These are phyloP conservation scores for Neodiprion virginianus DNA, from an alignment of 1,140 invertebrate genomes.

Conservation along the genomic window DNA sequence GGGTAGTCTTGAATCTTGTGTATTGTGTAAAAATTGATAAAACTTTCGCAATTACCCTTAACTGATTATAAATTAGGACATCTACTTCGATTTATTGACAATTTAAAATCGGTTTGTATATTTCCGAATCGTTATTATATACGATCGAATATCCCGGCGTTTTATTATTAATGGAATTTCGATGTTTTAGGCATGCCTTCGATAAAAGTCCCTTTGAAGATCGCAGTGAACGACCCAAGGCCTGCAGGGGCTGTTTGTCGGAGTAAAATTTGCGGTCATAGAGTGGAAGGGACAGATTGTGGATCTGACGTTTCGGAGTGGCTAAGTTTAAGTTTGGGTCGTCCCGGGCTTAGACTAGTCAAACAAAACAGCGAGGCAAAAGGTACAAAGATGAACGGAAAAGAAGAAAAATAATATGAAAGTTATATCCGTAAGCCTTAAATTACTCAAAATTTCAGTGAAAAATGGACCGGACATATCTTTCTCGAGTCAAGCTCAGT, in stretches of 20 bases:
- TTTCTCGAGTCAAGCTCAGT: conserved; percentile 89
- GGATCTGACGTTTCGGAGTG: conserved; percentile 80
- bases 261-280: conserved; percentile 87
- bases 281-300: conserved; percentile 81
- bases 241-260: conserved; percentile 65
- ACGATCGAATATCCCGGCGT: no score
- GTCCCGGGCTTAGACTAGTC: conserved; percentile 73
- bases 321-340: conserved; percentile 72
- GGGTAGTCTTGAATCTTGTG: no score
- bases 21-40: no score
- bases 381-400: conserved; percentile 31
- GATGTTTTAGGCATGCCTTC: conserved; percentile 60
- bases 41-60: no score
- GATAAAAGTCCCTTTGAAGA: conserved; percentile 59
- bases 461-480: conserved; percentile 65
- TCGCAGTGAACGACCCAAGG: conserved; percentile 28
- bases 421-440: conserved; percentile 24
- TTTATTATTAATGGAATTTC: no score
- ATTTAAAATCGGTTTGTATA: no score
- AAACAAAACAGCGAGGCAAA: conserved; percentile 64
- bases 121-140: no score
- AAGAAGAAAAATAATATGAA: conserved; percentile 33
- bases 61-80: background rate
- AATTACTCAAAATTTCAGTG: conserved; percentile 35
- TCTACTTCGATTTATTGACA: background rate